Evolutionary conservation across 35 echinoderm and acorn worm species (phyloP).

Genomic region (Diadema setosum): DNA sequence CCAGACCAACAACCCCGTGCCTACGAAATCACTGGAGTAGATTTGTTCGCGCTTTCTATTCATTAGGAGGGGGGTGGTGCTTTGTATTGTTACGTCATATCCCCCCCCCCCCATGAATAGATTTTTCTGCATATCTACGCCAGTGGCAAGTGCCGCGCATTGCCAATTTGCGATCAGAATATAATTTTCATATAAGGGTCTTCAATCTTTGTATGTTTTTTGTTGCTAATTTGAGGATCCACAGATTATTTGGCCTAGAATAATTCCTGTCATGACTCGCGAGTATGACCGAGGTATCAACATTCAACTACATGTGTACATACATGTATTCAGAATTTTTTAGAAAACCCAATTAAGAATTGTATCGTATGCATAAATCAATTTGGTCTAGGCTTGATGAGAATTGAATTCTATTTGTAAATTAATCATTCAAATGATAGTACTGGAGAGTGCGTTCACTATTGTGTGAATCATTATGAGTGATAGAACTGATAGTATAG

Average conservation of each 20-base stretch:
- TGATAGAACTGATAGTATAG: neutral
- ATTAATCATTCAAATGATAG: neutral
- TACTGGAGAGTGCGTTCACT: neutral
- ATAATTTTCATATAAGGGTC: no score
- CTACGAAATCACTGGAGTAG: neutral
- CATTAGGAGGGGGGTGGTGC: neutral
- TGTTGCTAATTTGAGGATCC: no score
- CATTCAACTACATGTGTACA: neutral
- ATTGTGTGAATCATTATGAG: neutral
- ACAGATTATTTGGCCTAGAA: neutral
- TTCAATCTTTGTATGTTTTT: no score
- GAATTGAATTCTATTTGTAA: neutral
- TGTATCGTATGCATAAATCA: neutral
- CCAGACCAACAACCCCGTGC: neutral
- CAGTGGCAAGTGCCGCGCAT: no score
- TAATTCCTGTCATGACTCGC: neutral
- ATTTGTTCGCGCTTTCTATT: neutral
- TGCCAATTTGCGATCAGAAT: no score
- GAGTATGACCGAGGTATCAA: neutral
- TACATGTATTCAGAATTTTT: neutral
- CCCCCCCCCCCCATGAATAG: no score
- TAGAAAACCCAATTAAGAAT: neutral
- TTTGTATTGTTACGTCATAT: no score
- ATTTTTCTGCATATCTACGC: no score
- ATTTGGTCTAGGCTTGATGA: neutral